phyloP scores from a whole-genome alignment of 2,113 vertebrate genomes.

The Esox niger region DNA sequence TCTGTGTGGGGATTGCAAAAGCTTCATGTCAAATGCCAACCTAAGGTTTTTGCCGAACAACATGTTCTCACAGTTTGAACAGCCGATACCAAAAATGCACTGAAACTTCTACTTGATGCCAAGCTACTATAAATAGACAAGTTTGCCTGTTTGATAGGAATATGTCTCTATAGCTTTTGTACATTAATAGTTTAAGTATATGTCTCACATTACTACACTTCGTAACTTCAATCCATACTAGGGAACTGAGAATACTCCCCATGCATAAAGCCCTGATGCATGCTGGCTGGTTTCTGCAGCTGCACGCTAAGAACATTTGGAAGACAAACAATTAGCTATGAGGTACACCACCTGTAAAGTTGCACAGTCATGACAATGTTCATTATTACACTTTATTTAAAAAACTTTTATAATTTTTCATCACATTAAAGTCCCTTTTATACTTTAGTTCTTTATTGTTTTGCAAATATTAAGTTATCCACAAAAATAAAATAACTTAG shows the following conservation, averaged over 20 bases:
- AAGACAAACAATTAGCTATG: conserved; percentile 20
- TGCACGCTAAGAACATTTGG: conserved; percentile 63
- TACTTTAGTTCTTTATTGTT: conserved; percentile 66
- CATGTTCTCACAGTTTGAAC: conserved; percentile 20
- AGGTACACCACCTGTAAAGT: not conserved
- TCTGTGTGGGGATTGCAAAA: conserved; percentile 38
- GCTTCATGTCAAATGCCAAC: conserved; percentile 24
- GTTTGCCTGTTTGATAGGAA: conserved; percentile 59
- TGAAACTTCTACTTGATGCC: not conserved
- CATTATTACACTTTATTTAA: conserved; percentile 20
- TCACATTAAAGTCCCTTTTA: conserved; percentile 59
- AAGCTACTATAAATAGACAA: not conserved
- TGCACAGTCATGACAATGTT: conserved; percentile 6
- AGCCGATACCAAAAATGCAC: not conserved
- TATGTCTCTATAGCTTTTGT: conserved; percentile 47
- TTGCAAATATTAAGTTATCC: conserved; percentile 83
- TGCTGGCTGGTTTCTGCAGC: conserved; percentile 37
- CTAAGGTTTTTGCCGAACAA: conserved; percentile 7
- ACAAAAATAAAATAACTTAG: conserved; percentile 84
- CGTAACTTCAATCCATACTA: conserved; percentile 65
- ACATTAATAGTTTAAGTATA: conserved; percentile 58
- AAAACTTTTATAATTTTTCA: conserved; percentile 44
- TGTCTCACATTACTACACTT: conserved; percentile 68
- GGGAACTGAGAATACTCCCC: conserved; percentile 20
- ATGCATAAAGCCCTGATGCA: conserved; percentile 53